Percentiles rank a stretch among this genome's conserved stretches.
Evolutionary conservation across 2,888 invertebrate species (phyloP).

Genomic region (Dicyrtomina minuta): DNA sequence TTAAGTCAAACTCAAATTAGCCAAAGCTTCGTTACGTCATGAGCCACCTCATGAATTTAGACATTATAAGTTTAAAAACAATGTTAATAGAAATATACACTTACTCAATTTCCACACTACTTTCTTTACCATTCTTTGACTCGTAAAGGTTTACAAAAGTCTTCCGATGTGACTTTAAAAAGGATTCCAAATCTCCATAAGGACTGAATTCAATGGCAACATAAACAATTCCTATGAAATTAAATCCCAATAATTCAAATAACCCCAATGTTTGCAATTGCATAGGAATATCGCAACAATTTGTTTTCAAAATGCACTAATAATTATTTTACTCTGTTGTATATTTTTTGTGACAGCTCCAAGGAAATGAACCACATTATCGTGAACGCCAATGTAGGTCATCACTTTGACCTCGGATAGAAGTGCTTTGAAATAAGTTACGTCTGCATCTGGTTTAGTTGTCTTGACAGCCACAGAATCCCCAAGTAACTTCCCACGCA

Average conservation of each 20-base stretch:
- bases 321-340: not conserved
- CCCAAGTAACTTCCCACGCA: not conserved
- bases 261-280: not conserved
- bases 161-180: not conserved
- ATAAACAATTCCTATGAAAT: not conserved
- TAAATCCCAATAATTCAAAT: not conserved
- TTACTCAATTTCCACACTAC: not conserved
- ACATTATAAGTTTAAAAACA: too few relatives aligned
- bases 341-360: not conserved
- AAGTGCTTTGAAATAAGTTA: slow-evolving; percentile 15
- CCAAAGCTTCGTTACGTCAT: too few relatives aligned
- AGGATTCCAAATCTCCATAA: not conserved
- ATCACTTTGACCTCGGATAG: slow-evolving; percentile 12
- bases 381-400: not conserved
- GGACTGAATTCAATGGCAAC: not conserved
- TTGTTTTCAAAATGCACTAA: too few relatives aligned
- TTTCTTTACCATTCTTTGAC: not conserved
- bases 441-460: not conserved
- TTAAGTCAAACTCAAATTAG: too few relatives aligned
- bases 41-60: too few relatives aligned
- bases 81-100: too few relatives aligned
- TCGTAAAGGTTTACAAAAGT: not conserved
- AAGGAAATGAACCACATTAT: not conserved
- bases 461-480: slow-evolving; percentile 12
- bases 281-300: not conserved